A percentile compares a stretch with the other conserved stretches of the same genome.
Evolutionary conservation across 2,113 vertebrate species (phyloP).

Genomic region (Genyomyrus donnyi): DNA sequence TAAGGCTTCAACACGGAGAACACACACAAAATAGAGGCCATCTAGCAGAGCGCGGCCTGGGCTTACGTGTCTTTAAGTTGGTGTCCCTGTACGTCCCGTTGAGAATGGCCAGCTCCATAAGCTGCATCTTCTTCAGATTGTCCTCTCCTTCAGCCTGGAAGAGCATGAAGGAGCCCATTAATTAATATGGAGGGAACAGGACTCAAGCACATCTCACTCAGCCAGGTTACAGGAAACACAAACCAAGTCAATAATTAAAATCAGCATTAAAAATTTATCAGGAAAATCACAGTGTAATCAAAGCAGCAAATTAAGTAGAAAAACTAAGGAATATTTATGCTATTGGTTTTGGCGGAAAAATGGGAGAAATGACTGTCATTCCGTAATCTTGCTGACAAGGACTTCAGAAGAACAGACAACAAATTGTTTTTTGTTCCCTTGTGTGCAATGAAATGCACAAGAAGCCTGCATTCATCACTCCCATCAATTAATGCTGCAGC

Average conservation of each 20-base stretch:
- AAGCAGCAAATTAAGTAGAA: not conserved
- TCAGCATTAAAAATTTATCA: not conserved
- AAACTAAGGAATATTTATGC: not conserved
- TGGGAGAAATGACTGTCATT: not conserved
- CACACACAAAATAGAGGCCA: not conserved
- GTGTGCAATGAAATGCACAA: conserved; percentile 55
- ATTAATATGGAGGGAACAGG: not conserved
- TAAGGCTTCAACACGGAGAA: not conserved
- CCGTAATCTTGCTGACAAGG: not conserved
- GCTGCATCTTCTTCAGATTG: conserved; percentile 76
- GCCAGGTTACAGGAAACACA: not conserved
- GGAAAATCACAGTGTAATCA: not conserved
- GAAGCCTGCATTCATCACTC: conserved; percentile 49
- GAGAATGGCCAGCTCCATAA: conserved; percentile 73
- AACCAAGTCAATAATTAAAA: not conserved
- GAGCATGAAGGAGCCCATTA: not conserved
- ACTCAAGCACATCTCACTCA: not conserved
- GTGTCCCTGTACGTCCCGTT: conserved; percentile 77
- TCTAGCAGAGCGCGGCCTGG: not conserved
- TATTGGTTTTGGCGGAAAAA: not conserved
- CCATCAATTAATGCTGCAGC: conserved; percentile 59
- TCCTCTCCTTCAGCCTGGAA: conserved; percentile 70
- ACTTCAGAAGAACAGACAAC: conserved; percentile 42
- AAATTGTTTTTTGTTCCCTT: conserved; percentile 51
- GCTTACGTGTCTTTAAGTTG: conserved; percentile 70